Percentiles rank a stretch among this genome's conserved stretches.
Conservation (phyloP, 1,140 invertebrate species). For the Drosophila sproati region DNA sequence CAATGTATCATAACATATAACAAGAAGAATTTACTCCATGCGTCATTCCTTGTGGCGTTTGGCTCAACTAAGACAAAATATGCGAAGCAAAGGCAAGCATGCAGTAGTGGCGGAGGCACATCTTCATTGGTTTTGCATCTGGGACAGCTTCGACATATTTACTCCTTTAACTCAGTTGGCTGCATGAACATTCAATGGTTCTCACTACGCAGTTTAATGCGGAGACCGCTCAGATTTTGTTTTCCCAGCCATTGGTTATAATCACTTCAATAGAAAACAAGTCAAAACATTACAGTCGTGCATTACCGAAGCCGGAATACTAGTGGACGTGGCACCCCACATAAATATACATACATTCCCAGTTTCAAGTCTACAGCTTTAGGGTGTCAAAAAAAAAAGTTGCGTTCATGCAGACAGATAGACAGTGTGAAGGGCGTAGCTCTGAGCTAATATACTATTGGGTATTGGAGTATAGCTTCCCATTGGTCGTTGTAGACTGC, state of each 20-base stretch:
- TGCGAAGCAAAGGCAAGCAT: not conserved
- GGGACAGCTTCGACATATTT: slow-evolving; percentile 41
- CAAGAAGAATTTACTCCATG: slow-evolving; percentile 38
- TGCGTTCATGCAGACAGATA: no score
- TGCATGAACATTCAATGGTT: slow-evolving; percentile 67
- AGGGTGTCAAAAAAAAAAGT: no score
- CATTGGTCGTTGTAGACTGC: no score
- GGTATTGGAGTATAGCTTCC: no score
- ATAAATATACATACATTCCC: no score
- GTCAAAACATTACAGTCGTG: not conserved
- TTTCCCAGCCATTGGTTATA: slow-evolving; percentile 39
- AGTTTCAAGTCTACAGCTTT: no score
- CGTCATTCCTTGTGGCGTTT: no score
- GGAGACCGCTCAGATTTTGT: slow-evolving; percentile 43
- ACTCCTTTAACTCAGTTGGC: slow-evolving; percentile 77
- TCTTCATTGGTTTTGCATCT: slow-evolving; percentile 10
- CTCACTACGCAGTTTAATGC: slow-evolving; percentile 72
- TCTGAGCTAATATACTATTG: no score
- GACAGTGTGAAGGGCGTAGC: no score
- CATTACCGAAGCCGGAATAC: no score
- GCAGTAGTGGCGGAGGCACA: not conserved
- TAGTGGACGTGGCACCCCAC: no score
- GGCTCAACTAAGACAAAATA: slow-evolving; percentile 10
- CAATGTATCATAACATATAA: slow-evolving; percentile 78
- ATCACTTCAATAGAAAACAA: slow-evolving; percentile 38